Evolutionary conservation across 1,140 invertebrate genomes (phyloP), one percentile per base, ranked within the genome.

Genomic region (Listronotus bonariensis): DNA sequence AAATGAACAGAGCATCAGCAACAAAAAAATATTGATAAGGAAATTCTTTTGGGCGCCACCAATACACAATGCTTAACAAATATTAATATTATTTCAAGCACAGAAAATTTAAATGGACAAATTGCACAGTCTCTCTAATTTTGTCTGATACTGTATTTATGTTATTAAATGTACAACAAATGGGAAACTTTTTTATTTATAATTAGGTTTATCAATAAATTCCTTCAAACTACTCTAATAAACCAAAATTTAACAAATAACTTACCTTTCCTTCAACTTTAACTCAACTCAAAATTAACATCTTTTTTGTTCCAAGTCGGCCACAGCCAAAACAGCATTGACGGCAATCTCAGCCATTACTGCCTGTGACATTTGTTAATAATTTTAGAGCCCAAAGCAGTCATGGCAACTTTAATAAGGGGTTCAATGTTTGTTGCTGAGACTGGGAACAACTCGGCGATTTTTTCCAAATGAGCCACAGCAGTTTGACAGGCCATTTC

Each of bases 281-380:
- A 76, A 99, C n/a, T 99, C 53, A 99, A 82, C 79, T 99, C 98
- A 83, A 99, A 99, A 80, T 99, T 98, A 0, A 99, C 97, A 83
- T 99, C 98, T 60, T 88, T n/a, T 88, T 51, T 92, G 90, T 70
- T 95, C 89, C 59, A 98, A 84, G 80, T 99, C 97, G 32, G 95
- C 95, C 2, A 98, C 96, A 38, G 93, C 87, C 70, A 98, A 81
- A 1, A 98, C 92, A 45, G 96, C 96, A 82, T 96, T 89, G 3
- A 99, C 98, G 68, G 98, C 97, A 78, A 99, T 99, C 82, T 98
- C 92, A 14, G 97, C 98, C 93, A 99, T 98, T 26, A n/a, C 80
- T 98, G 92, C 26, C 91, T 83, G 75, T 98, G 95, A 77, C 90
- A 92, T 78, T 93, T 93, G 67, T 92, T 92, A 32, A 95, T 88